Evolutionary conservation across 2,797 vertebrate species (phyloP), one percentile per base, ranked within the genome.

Genomic region (Kryptopterus vitreolus): DNA sequence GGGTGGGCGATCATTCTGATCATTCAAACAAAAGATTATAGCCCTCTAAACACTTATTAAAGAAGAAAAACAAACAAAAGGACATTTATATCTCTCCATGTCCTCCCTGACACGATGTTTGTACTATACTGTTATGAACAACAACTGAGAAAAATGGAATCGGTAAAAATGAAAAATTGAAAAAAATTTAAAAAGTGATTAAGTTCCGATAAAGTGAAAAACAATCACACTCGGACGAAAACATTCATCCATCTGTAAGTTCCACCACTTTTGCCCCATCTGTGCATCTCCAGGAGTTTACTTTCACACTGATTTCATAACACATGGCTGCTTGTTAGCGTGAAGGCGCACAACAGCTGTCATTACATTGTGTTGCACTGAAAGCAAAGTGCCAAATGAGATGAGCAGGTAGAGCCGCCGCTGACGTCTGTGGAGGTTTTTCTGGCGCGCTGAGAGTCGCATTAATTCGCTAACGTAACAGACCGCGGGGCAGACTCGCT

Each of bases 401-500:
- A 89, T 83, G 86, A 38, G 88, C 83, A 88, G 86, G 86, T 26
- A 89, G 88, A 86, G 89, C 89, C 86, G 81, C 65, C 87, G 59
- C 89, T 46, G 87, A 90, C 88, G 90, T 89, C 81, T 71, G 66
- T 88, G 84, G 83, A 75, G 35, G 77, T 89, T 90, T 92, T 91
- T 91, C 89, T 92, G 87, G 92, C 90, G 90, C 89, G 72, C 88
- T 90, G 89, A 86, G 80, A 92, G 88, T 89, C 88, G 88, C 82
- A 88, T 86, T 90, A 59, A 90, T 89, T 93, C 87, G 87, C 85
- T 84, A 89, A 89, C 86, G 90, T 90, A 92, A 87, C 88, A 88
- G 88, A 88, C 91, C 83, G 89, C 57, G 82, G 89, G 76, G 59
- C 81, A 87, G 87, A 90, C 87, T 87, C 89, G 87, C 90, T 92